Base-by-base conservation (phyloP, 1,140 invertebrate species). In the Lepidurus apus region DNA sequence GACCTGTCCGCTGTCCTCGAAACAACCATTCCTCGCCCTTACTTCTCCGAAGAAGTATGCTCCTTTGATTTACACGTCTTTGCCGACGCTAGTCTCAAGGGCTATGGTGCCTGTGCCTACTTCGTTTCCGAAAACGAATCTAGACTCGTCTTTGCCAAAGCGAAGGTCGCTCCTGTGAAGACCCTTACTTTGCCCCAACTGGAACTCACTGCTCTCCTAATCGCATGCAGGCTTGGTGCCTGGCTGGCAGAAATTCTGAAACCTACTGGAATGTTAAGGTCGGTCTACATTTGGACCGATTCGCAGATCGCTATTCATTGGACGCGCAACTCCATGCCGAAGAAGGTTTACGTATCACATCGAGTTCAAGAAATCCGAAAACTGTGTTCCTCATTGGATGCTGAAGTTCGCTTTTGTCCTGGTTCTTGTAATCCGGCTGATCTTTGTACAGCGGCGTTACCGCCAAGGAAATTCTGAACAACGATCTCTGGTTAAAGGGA, bases 251-350 rank as follows among this genome's bases (percentile, higher is more conserved):
- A 17, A 42, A 5, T 42, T 9, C 43, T 78, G 21, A 17, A 17
- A 26, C 34, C 77, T n/a, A 10, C 34, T 8, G 11, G n/a, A 21
- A 3, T 21, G 17, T 13, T 21, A 4, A 24, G 10, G 11, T 42
- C 7, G 3, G 8, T 75, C 53, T 3, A 74, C 11, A 65, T 78
- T 11, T 78, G 77, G 77, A 74, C 77, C 42, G 77, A 78, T 34
- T 73, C 45, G 34, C 65, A 78, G n/a, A 78, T 78, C 7, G 75
- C 75, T 26, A 21, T 76, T 11, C 65, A 78, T 17, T 78, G 77
- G 76, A 74, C 74, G 7, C 73, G 3, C 10, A 75, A 74, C 24
- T 5, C 34, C 7, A 11, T 11, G 10, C 45, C 17, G 43, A 78
- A 42, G 3, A 78, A 74, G 7, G 45, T 17, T 11, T 73, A 78